Evolutionary conservation across 2,888 invertebrate species (phyloP).

Genomic region (Ophion slaviceki): DNA sequence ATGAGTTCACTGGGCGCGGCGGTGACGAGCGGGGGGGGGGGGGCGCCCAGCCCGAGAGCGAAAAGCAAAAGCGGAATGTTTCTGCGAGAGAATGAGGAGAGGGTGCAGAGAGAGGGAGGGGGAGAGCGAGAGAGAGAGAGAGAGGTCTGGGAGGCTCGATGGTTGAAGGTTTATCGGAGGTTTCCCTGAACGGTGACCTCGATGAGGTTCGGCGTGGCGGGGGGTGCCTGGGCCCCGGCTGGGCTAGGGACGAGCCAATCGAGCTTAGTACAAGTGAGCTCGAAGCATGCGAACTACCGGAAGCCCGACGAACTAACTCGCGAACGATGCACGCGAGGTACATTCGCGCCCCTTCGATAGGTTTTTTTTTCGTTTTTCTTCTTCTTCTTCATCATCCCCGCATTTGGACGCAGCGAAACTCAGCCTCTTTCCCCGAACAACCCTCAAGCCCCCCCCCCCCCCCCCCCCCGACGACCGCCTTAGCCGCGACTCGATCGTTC

Average conservation of each 20-base stretch:
- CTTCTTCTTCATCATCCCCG: slow-evolving; percentile 55
- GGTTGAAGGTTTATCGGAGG: slow-evolving; percentile 30
- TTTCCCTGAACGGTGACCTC: slow-evolving; percentile 42
- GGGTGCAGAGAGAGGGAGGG: slow-evolving; percentile 6
- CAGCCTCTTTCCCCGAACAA: neutral
- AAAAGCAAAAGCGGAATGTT: slow-evolving; percentile 41
- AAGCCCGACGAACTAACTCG: slow-evolving; percentile 77
- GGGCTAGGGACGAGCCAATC: slow-evolving; percentile 41
- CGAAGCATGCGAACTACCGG: slow-evolving; percentile 79
- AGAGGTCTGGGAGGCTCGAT: slow-evolving; percentile 1
- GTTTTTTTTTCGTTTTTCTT: neutral
- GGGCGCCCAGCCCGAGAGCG: slow-evolving; percentile 14
- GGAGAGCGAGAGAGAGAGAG: neutral
- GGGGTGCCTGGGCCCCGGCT: neutral
- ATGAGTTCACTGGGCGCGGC: slow-evolving; percentile 60
- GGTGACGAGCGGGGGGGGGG: slow-evolving; percentile 10
- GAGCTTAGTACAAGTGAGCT: slow-evolving; percentile 77
- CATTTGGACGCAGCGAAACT: neutral
- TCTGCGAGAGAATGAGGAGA: slow-evolving; percentile 35
- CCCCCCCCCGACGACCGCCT: neutral
- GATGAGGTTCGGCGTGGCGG: slow-evolving; percentile 40
- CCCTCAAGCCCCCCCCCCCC: slow-evolving; percentile 15
- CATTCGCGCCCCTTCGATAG: slow-evolving; percentile 51
- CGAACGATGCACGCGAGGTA: slow-evolving; percentile 68
- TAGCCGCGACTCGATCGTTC: slow-evolving; percentile 55